A percentile compares a stretch with the other conserved stretches of the same genome.
Evolutionary conservation across 2,113 vertebrate species (phyloP).

Genomic region (Pongo pygmaeus): DNA sequence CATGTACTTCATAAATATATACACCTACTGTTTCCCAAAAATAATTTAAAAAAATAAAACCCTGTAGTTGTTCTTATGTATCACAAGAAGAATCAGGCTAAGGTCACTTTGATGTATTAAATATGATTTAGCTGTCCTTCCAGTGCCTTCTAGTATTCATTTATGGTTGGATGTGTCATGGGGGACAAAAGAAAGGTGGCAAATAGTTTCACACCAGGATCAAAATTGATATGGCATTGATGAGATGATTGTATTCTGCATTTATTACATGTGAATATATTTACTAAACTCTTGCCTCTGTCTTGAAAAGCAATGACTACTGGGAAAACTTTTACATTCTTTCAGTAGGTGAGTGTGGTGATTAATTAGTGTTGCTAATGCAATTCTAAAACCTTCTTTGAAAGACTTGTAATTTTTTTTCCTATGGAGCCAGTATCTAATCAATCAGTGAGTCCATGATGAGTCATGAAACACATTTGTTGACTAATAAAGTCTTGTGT

Average conservation of each 20-base stretch:
- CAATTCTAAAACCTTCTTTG: constrained; percentile 72
- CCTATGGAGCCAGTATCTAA: constrained; percentile 71
- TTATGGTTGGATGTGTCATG: not conserved
- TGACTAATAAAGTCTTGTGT: constrained; percentile 82
- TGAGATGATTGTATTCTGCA: not conserved
- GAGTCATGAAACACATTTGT: constrained; percentile 83
- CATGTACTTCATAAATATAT: no score
- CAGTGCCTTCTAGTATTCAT: not conserved
- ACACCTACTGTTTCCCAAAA: no score
- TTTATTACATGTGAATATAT: not conserved
- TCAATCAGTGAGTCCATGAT: constrained; percentile 80
- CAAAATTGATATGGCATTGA: not conserved
- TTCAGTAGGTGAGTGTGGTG: constrained; percentile 64
- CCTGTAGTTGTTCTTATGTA: not conserved
- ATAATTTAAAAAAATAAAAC: no score
- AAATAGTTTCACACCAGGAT: not conserved
- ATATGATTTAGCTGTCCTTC: not conserved
- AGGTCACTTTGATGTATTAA: not conserved
- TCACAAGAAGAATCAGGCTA: not conserved
- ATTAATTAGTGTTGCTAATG: constrained; percentile 43
- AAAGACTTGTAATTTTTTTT: constrained; percentile 44
- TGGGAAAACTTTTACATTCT: constrained; percentile 56
- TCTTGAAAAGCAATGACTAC: constrained; percentile 60
- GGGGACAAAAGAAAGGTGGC: not conserved
- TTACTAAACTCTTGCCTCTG: not conserved